A percentile compares a stretch with the other conserved stretches of the same genome.
phyloP scores from a whole-genome alignment of 2,797 vertebrate species.

The Epinephelus awoara region DNA sequence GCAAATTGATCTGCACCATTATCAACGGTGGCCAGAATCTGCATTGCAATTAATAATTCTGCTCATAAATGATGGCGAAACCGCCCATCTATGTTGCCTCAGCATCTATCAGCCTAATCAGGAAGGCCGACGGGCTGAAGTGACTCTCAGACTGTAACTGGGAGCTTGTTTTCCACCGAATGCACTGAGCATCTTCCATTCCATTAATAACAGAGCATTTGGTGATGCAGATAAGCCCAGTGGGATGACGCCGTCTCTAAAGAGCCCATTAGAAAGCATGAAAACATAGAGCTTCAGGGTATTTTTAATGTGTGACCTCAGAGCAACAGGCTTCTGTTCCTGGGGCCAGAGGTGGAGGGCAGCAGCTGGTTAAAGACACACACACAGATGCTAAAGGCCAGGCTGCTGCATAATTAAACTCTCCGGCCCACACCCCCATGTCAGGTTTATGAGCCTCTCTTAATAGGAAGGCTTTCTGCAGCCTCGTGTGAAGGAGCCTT shows the following conservation, averaged over 20 bases:
- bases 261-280: conserved; percentile 71
- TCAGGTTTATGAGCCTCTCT: conserved; percentile 63
- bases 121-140: neutral
- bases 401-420: conserved; percentile 57
- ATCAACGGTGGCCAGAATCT: conserved; percentile 16
- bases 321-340: conserved; percentile 51
- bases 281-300: conserved; percentile 60
- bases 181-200: conserved; percentile 7
- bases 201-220: conserved; percentile 46
- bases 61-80: conserved; percentile 15
- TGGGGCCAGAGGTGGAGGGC: conserved; percentile 59
- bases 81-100: neutral
- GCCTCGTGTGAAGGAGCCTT: conserved; percentile 50
- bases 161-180: conserved; percentile 48
- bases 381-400: conserved; percentile 22
- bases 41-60: neutral
- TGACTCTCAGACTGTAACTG: conserved; percentile 7
- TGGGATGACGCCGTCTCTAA: conserved; percentile 63
- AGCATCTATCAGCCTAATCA: conserved; percentile 3
- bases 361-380: conserved; percentile 68
- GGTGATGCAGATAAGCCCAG: conserved; percentile 56
- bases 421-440: conserved; percentile 39
- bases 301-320: conserved; percentile 56
- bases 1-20: conserved; percentile 5
- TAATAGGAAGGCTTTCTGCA: conserved; percentile 62